Conservation (phyloP, 1,140 invertebrate species). For the Diachasmimorpha longicaudata region DNA sequence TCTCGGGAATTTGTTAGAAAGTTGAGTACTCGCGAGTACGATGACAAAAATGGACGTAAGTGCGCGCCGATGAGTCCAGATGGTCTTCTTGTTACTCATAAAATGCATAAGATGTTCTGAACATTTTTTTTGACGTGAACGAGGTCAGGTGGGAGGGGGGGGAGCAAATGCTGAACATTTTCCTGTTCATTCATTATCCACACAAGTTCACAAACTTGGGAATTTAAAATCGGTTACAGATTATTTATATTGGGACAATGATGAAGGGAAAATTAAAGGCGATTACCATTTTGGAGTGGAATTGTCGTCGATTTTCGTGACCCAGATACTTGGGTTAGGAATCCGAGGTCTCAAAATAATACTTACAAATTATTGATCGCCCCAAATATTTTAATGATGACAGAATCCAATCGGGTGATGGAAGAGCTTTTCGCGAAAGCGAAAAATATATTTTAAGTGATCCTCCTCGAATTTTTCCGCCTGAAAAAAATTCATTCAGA, state of each 20-base stretch:
- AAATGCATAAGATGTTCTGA: background rate
- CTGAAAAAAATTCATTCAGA: too few species aligned
- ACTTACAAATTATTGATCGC: too few species aligned
- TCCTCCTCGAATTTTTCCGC: too few species aligned
- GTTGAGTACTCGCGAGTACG: conserved; percentile 19
- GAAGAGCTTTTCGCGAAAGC: too few species aligned
- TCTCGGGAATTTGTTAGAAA: conserved; percentile 37
- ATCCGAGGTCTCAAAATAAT: too few species aligned
- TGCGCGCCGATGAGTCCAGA: background rate
- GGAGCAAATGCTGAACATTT: too few species aligned
- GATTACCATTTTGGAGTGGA: background rate
- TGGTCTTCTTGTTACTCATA: background rate
- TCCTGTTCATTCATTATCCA: too few species aligned
- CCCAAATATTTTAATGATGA: background rate
- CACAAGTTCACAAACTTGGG: background rate
- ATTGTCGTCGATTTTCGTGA: too few species aligned
- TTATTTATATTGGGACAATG: background rate
- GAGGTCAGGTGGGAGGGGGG: too few species aligned
- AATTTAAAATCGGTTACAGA: background rate
- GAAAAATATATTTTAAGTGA: too few species aligned
- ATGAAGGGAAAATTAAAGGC: background rate
- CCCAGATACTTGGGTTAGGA: too few species aligned
- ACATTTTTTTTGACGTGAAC: too few species aligned
- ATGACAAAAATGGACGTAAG: background rate
- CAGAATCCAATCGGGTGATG: background rate